Evolutionary conservation across 1,140 invertebrate species (phyloP).

Genomic region (Drosophila equinoxialis): DNA sequence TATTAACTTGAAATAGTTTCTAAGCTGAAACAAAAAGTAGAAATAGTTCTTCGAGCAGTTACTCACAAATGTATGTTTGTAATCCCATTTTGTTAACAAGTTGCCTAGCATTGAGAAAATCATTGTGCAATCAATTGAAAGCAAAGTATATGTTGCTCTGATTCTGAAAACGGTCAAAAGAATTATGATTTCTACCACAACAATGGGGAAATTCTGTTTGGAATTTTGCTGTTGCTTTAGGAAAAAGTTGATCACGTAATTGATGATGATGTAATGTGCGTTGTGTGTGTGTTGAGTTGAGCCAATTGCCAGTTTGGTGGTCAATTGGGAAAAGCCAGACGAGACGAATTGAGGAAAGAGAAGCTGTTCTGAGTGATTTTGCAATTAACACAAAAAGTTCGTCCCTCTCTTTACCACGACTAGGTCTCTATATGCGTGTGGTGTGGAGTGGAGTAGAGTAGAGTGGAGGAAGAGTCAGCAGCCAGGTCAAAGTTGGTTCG

Average conservation of each 20-base stretch:
- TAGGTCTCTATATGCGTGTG: not conserved
- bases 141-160: not conserved
- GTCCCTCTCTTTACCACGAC: not conserved
- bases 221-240: not conserved
- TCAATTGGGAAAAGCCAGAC: conserved; percentile 1
- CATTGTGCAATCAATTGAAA: not conserved
- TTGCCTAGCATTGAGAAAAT: too few relatives aligned
- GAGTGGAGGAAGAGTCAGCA: not conserved
- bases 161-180: not conserved
- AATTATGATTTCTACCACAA: conserved; percentile 8
- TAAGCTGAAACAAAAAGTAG: too few relatives aligned
- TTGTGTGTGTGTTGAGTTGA: not conserved
- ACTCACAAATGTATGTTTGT: too few relatives aligned
- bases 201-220: not conserved
- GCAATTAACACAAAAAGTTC: conserved; percentile 76
- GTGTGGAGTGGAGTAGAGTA: not conserved
- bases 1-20: too few relatives aligned
- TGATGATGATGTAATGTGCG: conserved; percentile 53
- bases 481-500: conserved; percentile 35
- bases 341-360: not conserved
- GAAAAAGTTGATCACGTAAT: conserved; percentile 56
- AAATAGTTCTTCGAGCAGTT: too few relatives aligned
- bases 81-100: too few relatives aligned
- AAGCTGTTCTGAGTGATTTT: conserved; percentile 65
- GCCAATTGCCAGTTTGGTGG: conserved; percentile 12